Conservation (phyloP, 2,797 vertebrate species). For the Diglossa cyanea region DNA sequence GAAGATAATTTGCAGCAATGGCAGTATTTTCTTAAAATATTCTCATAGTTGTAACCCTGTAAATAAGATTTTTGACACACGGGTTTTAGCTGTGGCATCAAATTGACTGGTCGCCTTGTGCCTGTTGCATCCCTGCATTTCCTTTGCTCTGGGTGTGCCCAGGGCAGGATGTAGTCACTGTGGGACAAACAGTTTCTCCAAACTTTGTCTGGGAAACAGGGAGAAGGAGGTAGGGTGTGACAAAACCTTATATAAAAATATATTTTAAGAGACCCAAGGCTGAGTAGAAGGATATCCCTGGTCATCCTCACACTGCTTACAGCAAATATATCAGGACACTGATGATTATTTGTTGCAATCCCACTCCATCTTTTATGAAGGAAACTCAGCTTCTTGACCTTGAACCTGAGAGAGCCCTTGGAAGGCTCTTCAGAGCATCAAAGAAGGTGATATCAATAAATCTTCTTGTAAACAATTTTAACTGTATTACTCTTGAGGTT, state of each 20-base stretch:
- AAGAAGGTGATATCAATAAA: not conserved
- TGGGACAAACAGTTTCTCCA: not conserved
- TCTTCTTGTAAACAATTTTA: not conserved
- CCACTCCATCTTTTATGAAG: not conserved
- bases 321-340: not conserved
- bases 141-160: accelerated
- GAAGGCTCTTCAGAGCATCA: not conserved
- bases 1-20: not conserved
- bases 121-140: not conserved
- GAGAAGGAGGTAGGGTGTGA: not conserved
- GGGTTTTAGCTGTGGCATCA: not conserved
- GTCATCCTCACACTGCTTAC: not conserved
- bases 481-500: not conserved
- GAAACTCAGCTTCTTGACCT: not conserved
- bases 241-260: not conserved
- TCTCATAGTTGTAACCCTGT: not conserved
- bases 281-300: not conserved
- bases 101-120: accelerated
- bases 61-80: not conserved
- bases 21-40: not conserved
- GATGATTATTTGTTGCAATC: not conserved
- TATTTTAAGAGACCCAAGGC: not conserved
- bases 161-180: not conserved
- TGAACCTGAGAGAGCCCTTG: not conserved
- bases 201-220: not conserved